Evolutionary conservation across 1,140 invertebrate species (phyloP).

Genomic region (Luehdorfia chinensis): DNA sequence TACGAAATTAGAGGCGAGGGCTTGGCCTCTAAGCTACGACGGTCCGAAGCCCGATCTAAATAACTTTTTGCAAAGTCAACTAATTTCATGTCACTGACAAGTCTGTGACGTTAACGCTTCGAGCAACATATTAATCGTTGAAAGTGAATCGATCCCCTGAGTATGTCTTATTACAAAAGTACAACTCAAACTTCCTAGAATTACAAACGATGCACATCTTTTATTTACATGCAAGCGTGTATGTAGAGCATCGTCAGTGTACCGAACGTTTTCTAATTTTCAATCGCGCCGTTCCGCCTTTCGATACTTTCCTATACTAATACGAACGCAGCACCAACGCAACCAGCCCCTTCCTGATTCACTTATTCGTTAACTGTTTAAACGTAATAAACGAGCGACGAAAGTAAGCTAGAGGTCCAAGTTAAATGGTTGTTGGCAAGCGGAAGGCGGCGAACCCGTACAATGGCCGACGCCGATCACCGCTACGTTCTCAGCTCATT

Average conservation of each 20-base stretch:
- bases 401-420: slow-evolving; percentile 41
- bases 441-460: slow-evolving; percentile 62
- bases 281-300: slow-evolving; percentile 66
- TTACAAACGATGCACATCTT: slow-evolving; percentile 12
- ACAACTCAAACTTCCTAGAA: no score
- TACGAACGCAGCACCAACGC: slow-evolving; percentile 38
- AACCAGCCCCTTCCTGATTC: slow-evolving; percentile 34
- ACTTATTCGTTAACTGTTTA: slow-evolving; percentile 23
- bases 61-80: no score
- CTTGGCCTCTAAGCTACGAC: no score
- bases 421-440: slow-evolving; percentile 39
- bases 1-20: no score
- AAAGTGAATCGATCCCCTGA: no score
- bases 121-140: no score
- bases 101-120: no score
- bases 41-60: no score
- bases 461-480: slow-evolving; percentile 62
- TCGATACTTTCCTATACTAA: slow-evolving; percentile 68
- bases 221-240: slow-evolving; percentile 22
- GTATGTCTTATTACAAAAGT: no score
- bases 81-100: no score
- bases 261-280: slow-evolving; percentile 63
- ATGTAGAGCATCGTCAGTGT: slow-evolving; percentile 31
- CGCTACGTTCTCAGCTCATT: slow-evolving; percentile 66
- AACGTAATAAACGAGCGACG: slow-evolving; percentile 36